Evolutionary conservation across 2,113 vertebrate species (phyloP).

Genomic region (Podarcis raffonei): DNA sequence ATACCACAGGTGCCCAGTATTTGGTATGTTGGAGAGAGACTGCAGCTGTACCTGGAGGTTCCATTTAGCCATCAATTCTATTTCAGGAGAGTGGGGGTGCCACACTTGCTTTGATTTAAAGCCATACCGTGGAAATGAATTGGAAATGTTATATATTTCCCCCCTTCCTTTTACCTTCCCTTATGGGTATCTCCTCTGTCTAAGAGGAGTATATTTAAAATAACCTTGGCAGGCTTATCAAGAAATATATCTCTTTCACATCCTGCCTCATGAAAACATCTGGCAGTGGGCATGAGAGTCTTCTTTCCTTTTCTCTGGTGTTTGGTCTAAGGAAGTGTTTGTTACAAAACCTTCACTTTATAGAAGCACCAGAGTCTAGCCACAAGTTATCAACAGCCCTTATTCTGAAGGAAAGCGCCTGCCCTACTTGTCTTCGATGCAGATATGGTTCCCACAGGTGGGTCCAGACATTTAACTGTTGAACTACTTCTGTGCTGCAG

Average conservation of each 20-base stretch:
- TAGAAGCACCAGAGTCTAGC: neutral
- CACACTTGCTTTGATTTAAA: neutral
- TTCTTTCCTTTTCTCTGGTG: no score
- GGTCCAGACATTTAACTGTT: neutral
- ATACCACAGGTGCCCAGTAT: no score
- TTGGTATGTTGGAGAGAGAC: no score
- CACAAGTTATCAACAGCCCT: neutral
- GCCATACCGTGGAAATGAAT: neutral
- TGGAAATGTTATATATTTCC: neutral
- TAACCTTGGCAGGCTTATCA: neutral
- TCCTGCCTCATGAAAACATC: neutral
- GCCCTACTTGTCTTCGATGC: neutral
- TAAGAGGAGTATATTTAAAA: neutral
- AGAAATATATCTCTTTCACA: neutral
- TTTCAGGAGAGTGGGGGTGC: no score
- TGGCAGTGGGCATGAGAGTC: neutral
- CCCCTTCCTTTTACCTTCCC: no score
- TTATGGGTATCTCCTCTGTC: neutral
- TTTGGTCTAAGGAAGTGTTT: neutral
- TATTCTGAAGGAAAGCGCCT: neutral
- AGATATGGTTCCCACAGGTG: neutral
- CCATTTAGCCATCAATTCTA: neutral
- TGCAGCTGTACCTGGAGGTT: neutral
- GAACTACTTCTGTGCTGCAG: neutral
- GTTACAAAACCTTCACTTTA: neutral